Evolutionary conservation across 1,140 invertebrate genomes (phyloP).

Genomic region (Latrodectus geometricus): DNA sequence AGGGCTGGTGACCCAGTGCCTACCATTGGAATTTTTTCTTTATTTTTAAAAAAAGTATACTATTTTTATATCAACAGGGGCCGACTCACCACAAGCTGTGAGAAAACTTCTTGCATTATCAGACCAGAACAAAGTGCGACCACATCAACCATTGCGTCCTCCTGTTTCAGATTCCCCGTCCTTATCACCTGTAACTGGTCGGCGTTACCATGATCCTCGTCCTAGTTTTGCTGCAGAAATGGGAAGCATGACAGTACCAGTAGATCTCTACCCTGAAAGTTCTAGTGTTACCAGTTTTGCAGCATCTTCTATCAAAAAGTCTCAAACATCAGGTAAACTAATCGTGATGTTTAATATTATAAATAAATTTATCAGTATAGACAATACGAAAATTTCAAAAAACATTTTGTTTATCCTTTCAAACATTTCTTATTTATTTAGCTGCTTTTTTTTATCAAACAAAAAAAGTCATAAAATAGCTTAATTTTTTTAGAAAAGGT

Average conservation of each 20-base stretch:
- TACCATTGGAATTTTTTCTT: too few species aligned
- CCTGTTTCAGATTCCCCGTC: slow-evolving; percentile 72
- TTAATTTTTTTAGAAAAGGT: too few species aligned
- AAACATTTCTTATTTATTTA: too few species aligned
- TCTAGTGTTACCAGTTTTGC: slow-evolving; percentile 93
- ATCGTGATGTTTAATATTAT: too few species aligned
- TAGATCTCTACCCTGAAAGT: slow-evolving; percentile 93
- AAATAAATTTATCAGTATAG: too few species aligned
- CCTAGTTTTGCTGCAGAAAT: slow-evolving; percentile 87
- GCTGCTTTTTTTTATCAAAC: too few species aligned
- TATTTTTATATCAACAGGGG: slow-evolving; percentile 69
- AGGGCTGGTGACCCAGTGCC: too few species aligned
- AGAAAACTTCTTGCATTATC: slow-evolving; percentile 89
- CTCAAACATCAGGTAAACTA: slow-evolving; percentile 79
- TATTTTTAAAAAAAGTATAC: too few species aligned
- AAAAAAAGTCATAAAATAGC: too few species aligned
- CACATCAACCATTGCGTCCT: slow-evolving; percentile 81
- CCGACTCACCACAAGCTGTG: slow-evolving; percentile 94
- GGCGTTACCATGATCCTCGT: slow-evolving; percentile 69
- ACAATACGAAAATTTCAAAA: too few species aligned
- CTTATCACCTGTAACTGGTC: slow-evolving; percentile 68
- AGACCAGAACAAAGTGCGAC: slow-evolving; percentile 82
- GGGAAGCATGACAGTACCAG: slow-evolving; percentile 79
- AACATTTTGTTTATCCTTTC: too few species aligned
- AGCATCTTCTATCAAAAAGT: slow-evolving; percentile 88